phyloP scores from a whole-genome alignment of 2,113 vertebrate species.

The Columba livia region DNA sequence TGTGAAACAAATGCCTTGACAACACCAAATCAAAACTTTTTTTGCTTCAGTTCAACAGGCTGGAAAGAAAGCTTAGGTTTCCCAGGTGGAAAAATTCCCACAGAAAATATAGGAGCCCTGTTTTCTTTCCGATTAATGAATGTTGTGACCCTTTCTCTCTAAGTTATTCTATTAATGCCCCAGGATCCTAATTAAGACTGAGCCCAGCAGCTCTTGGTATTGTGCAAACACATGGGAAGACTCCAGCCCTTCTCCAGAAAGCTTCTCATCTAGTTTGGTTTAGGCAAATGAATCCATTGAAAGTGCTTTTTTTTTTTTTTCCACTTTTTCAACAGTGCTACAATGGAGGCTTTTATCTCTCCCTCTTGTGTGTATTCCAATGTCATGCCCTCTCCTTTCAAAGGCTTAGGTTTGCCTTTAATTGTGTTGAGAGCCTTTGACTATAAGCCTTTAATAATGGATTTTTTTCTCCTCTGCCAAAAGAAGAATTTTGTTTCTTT shows the following conservation, averaged over 20 bases:
- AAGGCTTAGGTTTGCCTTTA: conserved; percentile 62
- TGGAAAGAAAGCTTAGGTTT: background rate
- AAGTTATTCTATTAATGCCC: conserved; percentile 33
- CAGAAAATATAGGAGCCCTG: background rate
- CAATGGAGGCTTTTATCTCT: conserved; percentile 65
- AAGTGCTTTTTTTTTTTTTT: background rate
- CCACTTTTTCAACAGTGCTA: conserved; percentile 13
- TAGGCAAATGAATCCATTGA: conserved; percentile 59
- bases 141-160: background rate
- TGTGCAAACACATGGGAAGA: conserved; percentile 51
- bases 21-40: background rate
- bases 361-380: conserved; percentile 44
- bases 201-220: background rate
- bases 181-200: conserved; percentile 40
- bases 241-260: conserved; percentile 24
- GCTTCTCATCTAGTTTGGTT: conserved; percentile 47
- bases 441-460: conserved; percentile 68
- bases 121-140: conserved; percentile 3
- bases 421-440: conserved; percentile 61
- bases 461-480: conserved; percentile 36
- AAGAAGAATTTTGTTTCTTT: conserved; percentile 61
- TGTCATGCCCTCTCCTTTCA: conserved; percentile 69
- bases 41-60: background rate
- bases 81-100: conserved; percentile 42
- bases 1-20: background rate